Conservation (phyloP, 2,888 invertebrate species). For the Microchrysa polita region DNA sequence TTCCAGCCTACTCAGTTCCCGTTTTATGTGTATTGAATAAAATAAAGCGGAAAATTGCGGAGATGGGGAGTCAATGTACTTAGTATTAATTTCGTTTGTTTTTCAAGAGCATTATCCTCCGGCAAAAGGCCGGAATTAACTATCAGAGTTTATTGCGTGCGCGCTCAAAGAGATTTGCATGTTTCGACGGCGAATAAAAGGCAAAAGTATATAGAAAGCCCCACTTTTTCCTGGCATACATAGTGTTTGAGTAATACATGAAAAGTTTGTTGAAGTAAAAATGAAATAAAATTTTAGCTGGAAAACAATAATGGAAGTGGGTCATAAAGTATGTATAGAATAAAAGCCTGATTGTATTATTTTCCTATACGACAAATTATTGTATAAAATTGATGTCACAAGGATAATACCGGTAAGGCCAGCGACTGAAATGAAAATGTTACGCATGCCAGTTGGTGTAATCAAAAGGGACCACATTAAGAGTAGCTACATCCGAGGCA, state of each 20-base stretch:
- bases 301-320: too few relatives aligned
- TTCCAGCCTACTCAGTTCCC: not conserved
- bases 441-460: too few relatives aligned
- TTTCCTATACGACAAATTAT: too few relatives aligned
- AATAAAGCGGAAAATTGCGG: not conserved
- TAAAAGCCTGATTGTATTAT: too few relatives aligned
- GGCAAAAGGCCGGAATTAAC: not conserved
- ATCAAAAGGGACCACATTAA: too few relatives aligned
- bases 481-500: too few relatives aligned
- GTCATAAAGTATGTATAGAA: too few relatives aligned
- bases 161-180: not conserved
- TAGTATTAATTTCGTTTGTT: not conserved
- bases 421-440: too few relatives aligned
- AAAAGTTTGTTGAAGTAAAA: not conserved
- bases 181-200: not conserved
- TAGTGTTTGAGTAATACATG: not conserved
- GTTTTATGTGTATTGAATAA: not conserved
- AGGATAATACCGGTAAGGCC: too few relatives aligned
- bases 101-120: not conserved
- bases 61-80: not conserved
- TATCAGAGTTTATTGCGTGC: slow-evolving; percentile 2
- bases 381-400: too few relatives aligned
- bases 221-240: not conserved
- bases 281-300: too few relatives aligned
- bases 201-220: too few relatives aligned